A percentile compares a stretch with the other conserved stretches of the same genome.
These are phyloP conservation scores for Donacobius atricapilla DNA, from an alignment of 2,113 vertebrate species.

Conservation along the genomic window DNA sequence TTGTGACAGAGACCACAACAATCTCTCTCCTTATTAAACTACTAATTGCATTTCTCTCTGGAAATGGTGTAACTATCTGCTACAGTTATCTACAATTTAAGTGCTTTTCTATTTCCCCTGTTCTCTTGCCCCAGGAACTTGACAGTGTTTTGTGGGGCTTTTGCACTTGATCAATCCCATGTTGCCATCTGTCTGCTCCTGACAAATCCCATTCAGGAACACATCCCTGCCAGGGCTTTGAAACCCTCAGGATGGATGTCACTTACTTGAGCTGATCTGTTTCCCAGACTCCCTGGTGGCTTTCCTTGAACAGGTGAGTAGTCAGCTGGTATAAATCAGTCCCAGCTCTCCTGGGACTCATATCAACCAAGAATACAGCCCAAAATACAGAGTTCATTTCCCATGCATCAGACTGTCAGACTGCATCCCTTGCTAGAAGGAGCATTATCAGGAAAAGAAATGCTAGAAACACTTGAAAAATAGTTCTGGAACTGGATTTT, in stretches of 20 bases:
- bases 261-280: conserved; percentile 5
- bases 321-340: conserved; percentile 18
- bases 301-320: conserved; percentile 30
- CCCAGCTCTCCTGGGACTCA: conserved; percentile 17
- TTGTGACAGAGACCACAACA: not conserved
- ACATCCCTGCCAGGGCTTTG: not conserved
- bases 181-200: conserved; percentile 12
- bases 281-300: not conserved
- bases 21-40: not conserved
- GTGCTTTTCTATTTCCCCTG: not conserved
- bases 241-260: conserved; percentile 23
- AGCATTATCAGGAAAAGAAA: not conserved
- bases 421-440: not conserved
- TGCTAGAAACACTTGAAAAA: not conserved
- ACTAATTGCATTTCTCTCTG: not conserved
- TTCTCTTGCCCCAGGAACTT: not conserved
- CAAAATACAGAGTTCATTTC: not conserved
- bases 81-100: not conserved
- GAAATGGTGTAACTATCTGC: not conserved
- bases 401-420: not conserved
- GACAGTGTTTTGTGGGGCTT: not conserved
- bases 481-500: not conserved
- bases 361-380: not conserved
- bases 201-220: conserved; percentile 2
- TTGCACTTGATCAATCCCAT: not conserved